phyloP scores from a whole-genome alignment of 2,888 invertebrate genomes.

The Electrophaes corylata region DNA sequence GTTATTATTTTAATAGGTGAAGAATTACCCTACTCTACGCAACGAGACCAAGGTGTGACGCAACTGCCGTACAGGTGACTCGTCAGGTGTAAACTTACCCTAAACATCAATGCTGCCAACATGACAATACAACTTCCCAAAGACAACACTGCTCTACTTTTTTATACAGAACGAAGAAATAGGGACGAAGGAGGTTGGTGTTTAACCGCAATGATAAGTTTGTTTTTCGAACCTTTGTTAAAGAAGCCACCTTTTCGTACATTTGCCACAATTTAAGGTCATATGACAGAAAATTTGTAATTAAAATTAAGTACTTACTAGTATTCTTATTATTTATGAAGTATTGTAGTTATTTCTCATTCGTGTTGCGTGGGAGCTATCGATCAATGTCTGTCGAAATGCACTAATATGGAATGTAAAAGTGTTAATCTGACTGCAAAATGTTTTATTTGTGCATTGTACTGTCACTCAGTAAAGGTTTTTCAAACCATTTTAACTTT shows the following conservation, averaged over 20 bases:
- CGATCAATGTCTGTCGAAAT: constrained; percentile 33
- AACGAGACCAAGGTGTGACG: constrained; percentile 63
- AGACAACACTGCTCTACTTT: constrained; percentile 22
- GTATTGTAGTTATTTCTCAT: constrained; percentile 23
- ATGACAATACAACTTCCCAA: constrained; percentile 21
- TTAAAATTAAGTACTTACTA: constrained; percentile 47
- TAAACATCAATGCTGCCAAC: constrained; percentile 44
- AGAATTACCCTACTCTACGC: constrained; percentile 48
- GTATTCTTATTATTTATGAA: constrained; percentile 20
- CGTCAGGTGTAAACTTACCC: constrained; percentile 65
- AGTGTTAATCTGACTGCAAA: constrained; percentile 30
- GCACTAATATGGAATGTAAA: constrained; percentile 33
- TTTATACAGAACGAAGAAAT: constrained; percentile 20
- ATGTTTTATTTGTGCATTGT: constrained; percentile 31
- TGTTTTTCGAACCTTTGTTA: constrained; percentile 38
- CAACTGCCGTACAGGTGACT: constrained; percentile 71
- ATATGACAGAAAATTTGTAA: constrained; percentile 55
- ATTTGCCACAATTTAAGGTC: constrained; percentile 43
- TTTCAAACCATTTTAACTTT: constrained; percentile 8
- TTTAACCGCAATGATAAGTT: constrained; percentile 24
- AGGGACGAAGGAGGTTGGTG: constrained; percentile 19
- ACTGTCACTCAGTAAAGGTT: constrained; percentile 23
- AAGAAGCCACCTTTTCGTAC: constrained; percentile 39
- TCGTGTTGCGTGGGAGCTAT: constrained; percentile 25
- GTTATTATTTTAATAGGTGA: constrained; percentile 53